Percentiles rank a stretch among this genome's conserved stretches.
These are phyloP conservation scores for Lampris incognitus DNA, from an alignment of 2,113 vertebrate genomes.

Conservation along the genomic window DNA sequence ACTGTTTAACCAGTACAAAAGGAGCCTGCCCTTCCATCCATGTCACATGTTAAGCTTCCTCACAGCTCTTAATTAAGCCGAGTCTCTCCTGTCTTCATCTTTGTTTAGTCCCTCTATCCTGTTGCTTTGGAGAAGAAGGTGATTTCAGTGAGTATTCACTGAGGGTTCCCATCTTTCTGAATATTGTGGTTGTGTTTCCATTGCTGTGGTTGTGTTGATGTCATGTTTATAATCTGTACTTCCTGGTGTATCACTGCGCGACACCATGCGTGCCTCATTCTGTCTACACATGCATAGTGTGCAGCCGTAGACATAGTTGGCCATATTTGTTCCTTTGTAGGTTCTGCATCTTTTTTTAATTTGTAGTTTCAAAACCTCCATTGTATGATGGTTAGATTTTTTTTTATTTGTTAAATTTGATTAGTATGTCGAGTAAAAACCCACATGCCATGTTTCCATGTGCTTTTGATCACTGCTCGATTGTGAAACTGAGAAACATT, in stretches of 20 bases:
- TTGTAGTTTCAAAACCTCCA: constrained; percentile 8
- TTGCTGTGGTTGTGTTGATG: constrained; percentile 59
- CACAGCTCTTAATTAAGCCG: constrained; percentile 65
- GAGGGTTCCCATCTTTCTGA: constrained; percentile 55
- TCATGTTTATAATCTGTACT: constrained; percentile 42
- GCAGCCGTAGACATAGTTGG: constrained; percentile 11
- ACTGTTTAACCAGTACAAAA: too few species aligned
- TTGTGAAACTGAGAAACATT: background rate
- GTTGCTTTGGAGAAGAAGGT: constrained; percentile 87
- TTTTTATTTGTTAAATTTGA: constrained; percentile 35
- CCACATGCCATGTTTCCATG: background rate
- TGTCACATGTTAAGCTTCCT: background rate
- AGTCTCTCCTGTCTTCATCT: constrained; percentile 78
- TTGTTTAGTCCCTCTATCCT: constrained; percentile 84
- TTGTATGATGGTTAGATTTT: constrained; percentile 12
- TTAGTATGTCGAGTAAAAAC: constrained; percentile 23
- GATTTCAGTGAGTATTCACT: constrained; percentile 87
- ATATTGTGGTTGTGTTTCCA: constrained; percentile 62
- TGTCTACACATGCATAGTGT: constrained; percentile 14
- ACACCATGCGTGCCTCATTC: constrained; percentile 46
- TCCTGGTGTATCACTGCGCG: constrained; percentile 39
- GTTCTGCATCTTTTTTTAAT: constrained; percentile 11
- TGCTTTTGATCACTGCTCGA: constrained; percentile 32
- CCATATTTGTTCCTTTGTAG: background rate
- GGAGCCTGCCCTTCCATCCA: background rate